These are phyloP conservation scores for Parotia lawesii DNA, from an alignment of 2,113 vertebrate genomes.

Conservation along the genomic window DNA sequence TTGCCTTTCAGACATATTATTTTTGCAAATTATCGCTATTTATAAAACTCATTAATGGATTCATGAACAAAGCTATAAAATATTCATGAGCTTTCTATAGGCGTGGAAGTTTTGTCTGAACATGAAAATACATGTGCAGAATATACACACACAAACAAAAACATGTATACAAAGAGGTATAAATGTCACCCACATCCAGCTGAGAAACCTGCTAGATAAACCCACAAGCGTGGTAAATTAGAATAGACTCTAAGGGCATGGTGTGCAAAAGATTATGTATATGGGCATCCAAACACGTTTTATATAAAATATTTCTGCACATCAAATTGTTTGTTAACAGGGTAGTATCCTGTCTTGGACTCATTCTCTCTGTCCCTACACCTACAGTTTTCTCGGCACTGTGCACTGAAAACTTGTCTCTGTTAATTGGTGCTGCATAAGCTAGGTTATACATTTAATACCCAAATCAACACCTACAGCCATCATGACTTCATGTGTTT, in stretches of 20 bases:
- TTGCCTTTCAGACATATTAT: slow-evolving; percentile 35
- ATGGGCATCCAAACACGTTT: not conserved
- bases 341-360: not conserved
- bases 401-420: not conserved
- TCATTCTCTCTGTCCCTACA: not conserved
- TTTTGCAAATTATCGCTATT: slow-evolving; percentile 54
- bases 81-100: slow-evolving; percentile 15
- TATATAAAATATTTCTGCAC: not conserved
- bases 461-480: slow-evolving; percentile 63
- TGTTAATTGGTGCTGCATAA: not conserved
- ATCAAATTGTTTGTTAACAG: not conserved
- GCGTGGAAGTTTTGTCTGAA: not conserved
- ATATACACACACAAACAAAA: not conserved
- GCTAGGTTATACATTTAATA: slow-evolving; percentile 49
- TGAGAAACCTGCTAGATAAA: not conserved
- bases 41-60: slow-evolving; percentile 44
- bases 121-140: not conserved
- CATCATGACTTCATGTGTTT: slow-evolving; percentile 60
- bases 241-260: not conserved
- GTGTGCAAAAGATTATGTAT: not conserved
- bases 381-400: not conserved
- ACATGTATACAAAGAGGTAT: not conserved
- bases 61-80: slow-evolving; percentile 30
- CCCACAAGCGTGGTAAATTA: not conserved
- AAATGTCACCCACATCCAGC: not conserved